A percentile compares a stretch with the other conserved stretches of the same genome.
phyloP scores from a whole-genome alignment of 2,797 vertebrate genomes.

The Aulostomus chinensis region DNA sequence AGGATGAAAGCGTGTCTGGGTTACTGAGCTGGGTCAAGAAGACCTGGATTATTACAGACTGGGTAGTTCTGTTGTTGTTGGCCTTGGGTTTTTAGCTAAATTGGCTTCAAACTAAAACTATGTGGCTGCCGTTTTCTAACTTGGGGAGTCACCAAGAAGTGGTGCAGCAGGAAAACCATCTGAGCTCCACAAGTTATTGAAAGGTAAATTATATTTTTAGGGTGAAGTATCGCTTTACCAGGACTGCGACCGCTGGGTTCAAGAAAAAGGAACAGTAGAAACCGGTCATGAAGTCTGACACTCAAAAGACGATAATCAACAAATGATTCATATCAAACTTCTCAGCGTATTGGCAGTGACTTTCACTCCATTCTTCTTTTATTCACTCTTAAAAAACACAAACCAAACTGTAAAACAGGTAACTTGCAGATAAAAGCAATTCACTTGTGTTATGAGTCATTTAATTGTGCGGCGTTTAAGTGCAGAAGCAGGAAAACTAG shows the following conservation, averaged over 20 bases:
- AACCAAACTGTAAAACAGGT: constrained; percentile 50
- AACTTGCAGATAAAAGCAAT: constrained; percentile 24
- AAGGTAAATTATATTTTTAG: too few relatives aligned
- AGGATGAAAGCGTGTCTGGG: too few relatives aligned
- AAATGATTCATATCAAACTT: constrained; percentile 22
- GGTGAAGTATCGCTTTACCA: too few relatives aligned
- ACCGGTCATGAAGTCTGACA: constrained; percentile 52
- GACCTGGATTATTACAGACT: too few relatives aligned
- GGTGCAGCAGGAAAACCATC: too few relatives aligned
- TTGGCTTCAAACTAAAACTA: too few relatives aligned
- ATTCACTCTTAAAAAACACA: constrained; percentile 41
- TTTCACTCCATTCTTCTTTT: constrained; percentile 6
- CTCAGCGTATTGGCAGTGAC: neutral
- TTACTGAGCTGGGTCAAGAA: too few relatives aligned
- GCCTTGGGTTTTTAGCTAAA: too few relatives aligned
- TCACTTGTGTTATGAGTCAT: constrained; percentile 69
- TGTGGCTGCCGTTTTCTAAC: too few relatives aligned
- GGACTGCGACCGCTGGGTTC: constrained; percentile 53
- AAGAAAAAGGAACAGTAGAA: constrained; percentile 66
- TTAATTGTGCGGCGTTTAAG: constrained; percentile 71
- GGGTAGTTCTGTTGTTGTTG: too few relatives aligned
- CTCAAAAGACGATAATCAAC: constrained; percentile 43
- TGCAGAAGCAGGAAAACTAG: constrained; percentile 74
- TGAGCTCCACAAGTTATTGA: too few relatives aligned
- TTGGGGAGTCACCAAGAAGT: too few relatives aligned